Evolutionary conservation across 2,888 invertebrate genomes (phyloP), one percentile per base, ranked within the genome.

Genomic region (Synergus japonicus): DNA sequence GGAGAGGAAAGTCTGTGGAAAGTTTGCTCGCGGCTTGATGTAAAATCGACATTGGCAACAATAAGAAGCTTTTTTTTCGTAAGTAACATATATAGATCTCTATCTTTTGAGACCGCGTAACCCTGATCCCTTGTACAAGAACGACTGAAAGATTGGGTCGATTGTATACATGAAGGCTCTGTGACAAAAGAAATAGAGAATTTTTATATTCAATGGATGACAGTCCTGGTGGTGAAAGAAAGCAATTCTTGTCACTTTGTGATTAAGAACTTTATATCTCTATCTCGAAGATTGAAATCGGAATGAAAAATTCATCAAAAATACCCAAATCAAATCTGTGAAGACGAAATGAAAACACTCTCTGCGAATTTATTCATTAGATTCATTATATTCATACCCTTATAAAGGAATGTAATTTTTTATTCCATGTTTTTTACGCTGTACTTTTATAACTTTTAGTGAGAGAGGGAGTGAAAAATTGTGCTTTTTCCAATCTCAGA

Each of bases 181-280:
- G 18, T 73, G 73, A 73, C 54, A 29, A 73, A 73, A 37, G 10
- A 73, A 73, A 73, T 37, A 37, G 73, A 73, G 15, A 54, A 41
- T 37, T 54, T 73, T 73, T 12, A 54, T 37, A 22, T 37, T 41
- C 73, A 73, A 54, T 15, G 10, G 54, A 73, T 73, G 37, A 73
- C 54, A 73, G 29, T 54, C 37, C 73, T 73, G 15, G 3, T 0
- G 46, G 37, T 37, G 37, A 49, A 49, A 49, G 49, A 54, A 73
- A 54, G 15, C 37, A 73, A 46, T 49, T 49, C 37, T 49, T 49
- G 49, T 22, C 15, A 29, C 46, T 73, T 73, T 54, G 10, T 54
- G 9, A n/a, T 73, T 73, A 73, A 73, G 29, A 13, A n/a, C 46
- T 49, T 54, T n/a, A 73, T 54, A 49, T 37, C 9, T 69, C 7